Base-by-base conservation (phyloP, 1,140 invertebrate genomes). In the Brachionus paranguensis region DNA sequence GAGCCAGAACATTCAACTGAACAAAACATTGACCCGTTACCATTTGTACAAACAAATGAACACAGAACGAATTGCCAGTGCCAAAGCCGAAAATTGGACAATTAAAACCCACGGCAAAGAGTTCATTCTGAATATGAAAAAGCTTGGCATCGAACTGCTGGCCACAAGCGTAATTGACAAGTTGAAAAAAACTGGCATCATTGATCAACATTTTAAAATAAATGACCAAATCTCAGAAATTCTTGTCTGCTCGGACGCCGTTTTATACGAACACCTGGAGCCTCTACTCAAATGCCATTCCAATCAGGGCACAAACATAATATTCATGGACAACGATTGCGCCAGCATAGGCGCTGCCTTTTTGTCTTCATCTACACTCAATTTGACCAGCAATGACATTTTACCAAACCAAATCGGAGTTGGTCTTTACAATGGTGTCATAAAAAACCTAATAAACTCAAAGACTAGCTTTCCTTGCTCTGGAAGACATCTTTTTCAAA, bases 311-410 rank as follows among this genome's bases (percentile, higher is more conserved):
- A 76, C 33, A 37, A 76, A 76, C 20, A 76, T 76, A 20, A 76
- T 76, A 1, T 76, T 76, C 20, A 76, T 76, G 45, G 72, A 76
- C 45, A 76, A 76, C 33, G 72, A 76, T 50, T 76, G 72, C 29
- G 72, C 72, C 6, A 47, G 72, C 41, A 47, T 76, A 14, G 72
- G 72, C 20, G 72, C 72, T 47, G 72, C 72, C 10, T 76, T 47
- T 47, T 29, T 76, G 17, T 47, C 72, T n/a, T 76, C 72, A 29
- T 20, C 14, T 12, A 76, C 41, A 27, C 41, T 76, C 7, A 76
- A 47, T 27, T 14, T 76, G 14, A 47, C 43, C n/a, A 76, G 10
- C 17, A 47, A 47, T 47, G 72, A 76, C 20, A 76, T 76, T 12
- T 20, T 76, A 8, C 72, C 72, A 24, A 43, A 27, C 47, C 29